phyloP scores from a whole-genome alignment of 2,888 invertebrate species.

The Strigamia transsilvanica region DNA sequence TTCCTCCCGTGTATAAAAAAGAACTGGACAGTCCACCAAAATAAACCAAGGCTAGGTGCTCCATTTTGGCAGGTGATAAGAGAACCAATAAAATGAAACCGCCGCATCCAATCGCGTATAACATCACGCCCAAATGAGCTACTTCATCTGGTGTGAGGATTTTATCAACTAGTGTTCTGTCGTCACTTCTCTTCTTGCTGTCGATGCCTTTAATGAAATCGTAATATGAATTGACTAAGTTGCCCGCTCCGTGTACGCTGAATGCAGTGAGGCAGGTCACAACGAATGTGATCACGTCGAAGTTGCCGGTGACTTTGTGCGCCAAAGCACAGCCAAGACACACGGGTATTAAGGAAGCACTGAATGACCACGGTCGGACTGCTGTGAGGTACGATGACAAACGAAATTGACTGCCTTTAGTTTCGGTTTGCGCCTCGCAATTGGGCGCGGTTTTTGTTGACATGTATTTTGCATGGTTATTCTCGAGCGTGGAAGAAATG shows the following conservation, averaged over 20 bases:
- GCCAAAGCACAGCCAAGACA: constrained; percentile 88
- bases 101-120: constrained; percentile 85
- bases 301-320: constrained; percentile 76
- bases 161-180: constrained; percentile 92
- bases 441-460: not conserved
- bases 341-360: constrained; percentile 90
- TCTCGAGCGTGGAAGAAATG: not conserved
- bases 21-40: constrained; percentile 95
- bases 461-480: not conserved
- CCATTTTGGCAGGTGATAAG: constrained; percentile 90
- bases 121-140: constrained; percentile 84
- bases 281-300: constrained; percentile 80
- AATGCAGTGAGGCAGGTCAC: constrained; percentile 86
- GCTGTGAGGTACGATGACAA: constrained; percentile 87
- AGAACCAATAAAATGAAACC: constrained; percentile 80
- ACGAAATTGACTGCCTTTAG: constrained; percentile 66
- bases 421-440: not conserved
- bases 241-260: constrained; percentile 94
- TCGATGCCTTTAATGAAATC: constrained; percentile 95
- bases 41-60: constrained; percentile 91
- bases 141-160: constrained; percentile 84
- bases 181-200: constrained; percentile 82
- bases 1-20: constrained; percentile 95
- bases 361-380: constrained; percentile 91
- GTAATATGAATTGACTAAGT: constrained; percentile 95